Conservation (phyloP, 2,888 invertebrate species). For the Megalurothrips usitatus region DNA sequence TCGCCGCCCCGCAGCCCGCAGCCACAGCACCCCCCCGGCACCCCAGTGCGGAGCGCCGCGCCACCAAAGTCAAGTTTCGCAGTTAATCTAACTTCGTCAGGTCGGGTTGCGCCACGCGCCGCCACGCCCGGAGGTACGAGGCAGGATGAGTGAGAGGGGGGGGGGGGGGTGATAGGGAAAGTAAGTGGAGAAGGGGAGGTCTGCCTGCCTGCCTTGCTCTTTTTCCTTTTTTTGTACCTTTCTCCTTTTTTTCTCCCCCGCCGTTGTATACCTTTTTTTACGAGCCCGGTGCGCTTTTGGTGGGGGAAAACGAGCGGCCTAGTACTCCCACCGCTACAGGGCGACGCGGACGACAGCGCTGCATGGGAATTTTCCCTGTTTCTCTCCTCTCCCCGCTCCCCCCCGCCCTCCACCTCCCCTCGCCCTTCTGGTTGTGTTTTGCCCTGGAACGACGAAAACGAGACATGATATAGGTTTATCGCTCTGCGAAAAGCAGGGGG, state of each 20-base stretch:
- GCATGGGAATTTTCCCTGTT: slow-evolving; percentile 5
- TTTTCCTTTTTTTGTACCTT: no score
- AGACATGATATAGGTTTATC: slow-evolving; percentile 18
- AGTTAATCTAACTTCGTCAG: slow-evolving; percentile 23
- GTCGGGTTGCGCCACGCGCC: background rate
- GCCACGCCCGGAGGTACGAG: background rate
- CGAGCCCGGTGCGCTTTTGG: background rate
- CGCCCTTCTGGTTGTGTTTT: no score
- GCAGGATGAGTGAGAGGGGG: background rate
- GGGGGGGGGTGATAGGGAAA: background rate
- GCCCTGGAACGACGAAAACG: background rate
- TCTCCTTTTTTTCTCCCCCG: background rate
- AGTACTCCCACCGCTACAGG: background rate
- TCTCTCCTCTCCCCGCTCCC: no score
- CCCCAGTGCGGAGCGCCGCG: background rate
- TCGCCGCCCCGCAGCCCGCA: background rate
- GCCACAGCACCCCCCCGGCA: background rate
- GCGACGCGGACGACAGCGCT: background rate
- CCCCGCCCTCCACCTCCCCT: background rate
- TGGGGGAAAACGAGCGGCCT: background rate
- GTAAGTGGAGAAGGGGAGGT: background rate
- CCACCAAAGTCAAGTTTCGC: slow-evolving; percentile 17
- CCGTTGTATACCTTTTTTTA: slow-evolving; percentile 10
- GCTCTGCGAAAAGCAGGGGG: background rate
- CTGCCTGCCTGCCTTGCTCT: no score